Evolutionary conservation across 1,140 invertebrate genomes (phyloP).

Genomic region (Diachasma alloeum): DNA sequence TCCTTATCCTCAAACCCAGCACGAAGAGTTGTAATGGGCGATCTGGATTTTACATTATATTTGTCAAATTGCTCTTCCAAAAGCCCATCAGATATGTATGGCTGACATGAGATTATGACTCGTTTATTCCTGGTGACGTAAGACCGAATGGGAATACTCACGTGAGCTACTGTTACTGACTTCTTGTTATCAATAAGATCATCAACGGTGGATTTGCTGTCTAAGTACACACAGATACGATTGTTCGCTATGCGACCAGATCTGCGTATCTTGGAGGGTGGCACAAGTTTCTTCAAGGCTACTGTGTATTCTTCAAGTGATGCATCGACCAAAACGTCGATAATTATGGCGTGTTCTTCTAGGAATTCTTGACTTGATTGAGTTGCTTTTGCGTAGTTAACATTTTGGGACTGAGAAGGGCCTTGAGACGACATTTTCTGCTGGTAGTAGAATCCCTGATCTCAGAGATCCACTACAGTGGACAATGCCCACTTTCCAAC

Average conservation of each 20-base stretch:
- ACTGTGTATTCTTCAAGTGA: neutral
- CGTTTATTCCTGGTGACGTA: constrained; percentile 21
- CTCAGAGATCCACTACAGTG: too few relatives aligned
- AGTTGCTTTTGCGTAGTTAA: neutral
- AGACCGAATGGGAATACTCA: neutral
- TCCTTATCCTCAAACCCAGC: neutral
- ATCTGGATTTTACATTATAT: neutral
- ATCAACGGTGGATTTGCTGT: constrained; percentile 4
- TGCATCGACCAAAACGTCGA: neutral
- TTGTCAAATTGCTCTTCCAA: constrained; percentile 1
- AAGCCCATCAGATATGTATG: constrained; percentile 3
- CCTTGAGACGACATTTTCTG: too few relatives aligned
- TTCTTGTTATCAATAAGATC: constrained; percentile 2
- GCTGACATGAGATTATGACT: constrained; percentile 18
- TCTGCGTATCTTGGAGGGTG: neutral
- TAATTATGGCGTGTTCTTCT: constrained; percentile 26
- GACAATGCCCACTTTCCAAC: too few relatives aligned
- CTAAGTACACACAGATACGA: constrained; percentile 20
- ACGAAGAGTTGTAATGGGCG: neutral
- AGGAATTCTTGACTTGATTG: neutral
- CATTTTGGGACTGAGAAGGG: neutral
- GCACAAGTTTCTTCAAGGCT: neutral
- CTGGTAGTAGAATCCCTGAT: too few relatives aligned
- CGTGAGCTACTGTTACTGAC: neutral
- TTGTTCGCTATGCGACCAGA: constrained; percentile 8